phyloP scores from a whole-genome alignment of 2,797 vertebrate species.

The Lithobates pipiens region DNA sequence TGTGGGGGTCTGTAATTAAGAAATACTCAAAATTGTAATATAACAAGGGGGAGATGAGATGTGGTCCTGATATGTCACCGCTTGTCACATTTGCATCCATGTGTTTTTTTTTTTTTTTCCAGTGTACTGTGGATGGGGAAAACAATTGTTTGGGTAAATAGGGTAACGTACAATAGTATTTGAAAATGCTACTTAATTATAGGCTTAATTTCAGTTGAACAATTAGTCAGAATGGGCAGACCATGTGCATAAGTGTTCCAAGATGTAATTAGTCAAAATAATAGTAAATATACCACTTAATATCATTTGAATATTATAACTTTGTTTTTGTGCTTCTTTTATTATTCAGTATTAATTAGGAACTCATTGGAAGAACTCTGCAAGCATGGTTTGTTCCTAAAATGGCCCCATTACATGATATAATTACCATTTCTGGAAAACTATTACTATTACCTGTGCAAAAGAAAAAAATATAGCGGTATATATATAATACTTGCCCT shows the following conservation, averaged over 20 bases:
- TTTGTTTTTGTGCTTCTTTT: neutral
- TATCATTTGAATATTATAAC: neutral
- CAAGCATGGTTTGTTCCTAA: neutral
- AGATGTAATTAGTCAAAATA: slow-evolving; percentile 8
- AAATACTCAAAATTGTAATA: slow-evolving; percentile 45
- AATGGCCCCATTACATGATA: neutral
- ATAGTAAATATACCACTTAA: neutral
- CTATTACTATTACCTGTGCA: neutral
- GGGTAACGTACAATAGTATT: neutral
- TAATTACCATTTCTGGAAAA: neutral
- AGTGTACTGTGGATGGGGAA: neutral
- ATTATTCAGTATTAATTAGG: neutral
- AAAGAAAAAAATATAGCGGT: neutral
- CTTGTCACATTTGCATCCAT: slow-evolving; percentile 2
- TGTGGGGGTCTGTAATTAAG: slow-evolving; percentile 49
- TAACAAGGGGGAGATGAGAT: slow-evolving; percentile 14
- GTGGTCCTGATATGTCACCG: slow-evolving; percentile 2
- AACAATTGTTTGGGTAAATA: slow-evolving; percentile 4
- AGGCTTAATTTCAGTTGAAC: slow-evolving; percentile 20
- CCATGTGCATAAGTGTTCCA: neutral
- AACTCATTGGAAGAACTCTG: neutral
- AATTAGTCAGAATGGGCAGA: neutral
- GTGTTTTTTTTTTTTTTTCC: neutral
- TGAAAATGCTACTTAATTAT: neutral
- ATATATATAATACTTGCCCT: neutral